Evolutionary conservation across 2,797 vertebrate species (phyloP), one percentile per base, ranked within the genome.

Genomic region (Syndactyla subalaris): DNA sequence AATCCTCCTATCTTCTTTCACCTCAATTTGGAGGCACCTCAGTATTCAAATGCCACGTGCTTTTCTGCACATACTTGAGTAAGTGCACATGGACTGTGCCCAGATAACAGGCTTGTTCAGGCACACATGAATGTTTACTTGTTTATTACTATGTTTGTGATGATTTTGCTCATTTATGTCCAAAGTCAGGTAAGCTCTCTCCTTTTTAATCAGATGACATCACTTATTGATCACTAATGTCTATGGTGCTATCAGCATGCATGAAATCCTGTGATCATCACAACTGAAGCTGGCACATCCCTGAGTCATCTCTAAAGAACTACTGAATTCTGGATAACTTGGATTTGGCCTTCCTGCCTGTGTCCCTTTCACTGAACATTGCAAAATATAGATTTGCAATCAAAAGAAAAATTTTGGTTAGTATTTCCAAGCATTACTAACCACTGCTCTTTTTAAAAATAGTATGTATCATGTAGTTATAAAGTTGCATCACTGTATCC

Each of bases 21-120:
- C 10, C 2, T 12, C 15, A 4, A 2, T 85, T 89, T 49, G 52
- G 63, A 49, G 10, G 4, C 19, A 24, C 4, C 13, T 75, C 51
- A 4, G 9, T 57, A n/a, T 63, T 73, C 55, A 66, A 75, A 66
- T 1, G 2, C 27, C 2, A 0, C 27, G 7, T 6, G 16, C 51
- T 77, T 13, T 65, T 39, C 15, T 23, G 27, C 38, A 55, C 38
- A 12, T 4, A 13, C 39, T 58, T 32, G 41, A 81, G 22, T 15
- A 76, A 20, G 26, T 23, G 7, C 22, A 16, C 48, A 76, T 85
- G 57, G 27, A 65, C 49, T 79, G 24, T n/a, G 24, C 43, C 16
- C 26, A 48, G 38, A 34, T 8, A 14, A 52, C 4, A 79, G 48
- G n/a, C 32, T 91, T 70, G 24, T 30, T 68, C 21, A 76, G 15